A percentile compares a stretch with the other conserved stretches of the same genome.
phyloP scores from a whole-genome alignment of 2,113 vertebrate species.

The Hyaena hyaena region DNA sequence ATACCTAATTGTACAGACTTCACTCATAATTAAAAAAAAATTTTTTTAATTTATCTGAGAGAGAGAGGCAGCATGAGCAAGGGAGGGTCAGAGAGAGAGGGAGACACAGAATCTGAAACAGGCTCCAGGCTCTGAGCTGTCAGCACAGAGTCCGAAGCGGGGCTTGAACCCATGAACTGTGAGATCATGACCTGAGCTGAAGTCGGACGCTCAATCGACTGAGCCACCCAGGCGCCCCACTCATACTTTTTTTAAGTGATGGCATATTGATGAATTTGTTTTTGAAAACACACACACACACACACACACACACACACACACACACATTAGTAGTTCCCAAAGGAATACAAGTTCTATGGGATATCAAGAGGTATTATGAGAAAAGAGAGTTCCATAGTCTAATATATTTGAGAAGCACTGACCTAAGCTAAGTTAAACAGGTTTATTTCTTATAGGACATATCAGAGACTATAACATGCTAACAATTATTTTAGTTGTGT shows the following conservation, averaged over 20 bases:
- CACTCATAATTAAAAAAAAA: not conserved
- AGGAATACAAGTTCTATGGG: not conserved
- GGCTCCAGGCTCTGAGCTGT: no score
- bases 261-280: not conserved
- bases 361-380: not conserved
- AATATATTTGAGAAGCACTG: not conserved
- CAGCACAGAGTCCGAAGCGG: no score
- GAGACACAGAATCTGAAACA: no score
- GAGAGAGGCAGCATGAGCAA: no score
- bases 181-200: no score
- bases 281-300: not conserved
- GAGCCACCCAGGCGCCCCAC: not conserved
- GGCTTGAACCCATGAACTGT: no score
- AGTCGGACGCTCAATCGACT: no score
- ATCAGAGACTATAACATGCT: not conserved
- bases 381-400: not conserved
- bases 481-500: not conserved
- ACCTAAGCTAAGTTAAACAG: not conserved
- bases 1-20: not conserved
- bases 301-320: not conserved
- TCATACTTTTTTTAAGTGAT: not conserved
- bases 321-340: not conserved
- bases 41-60: no score
- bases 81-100: no score
- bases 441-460: not conserved